These are phyloP conservation scores for Tillus elongatus DNA, from an alignment of 2,888 invertebrate genomes.

Conservation along the genomic window DNA sequence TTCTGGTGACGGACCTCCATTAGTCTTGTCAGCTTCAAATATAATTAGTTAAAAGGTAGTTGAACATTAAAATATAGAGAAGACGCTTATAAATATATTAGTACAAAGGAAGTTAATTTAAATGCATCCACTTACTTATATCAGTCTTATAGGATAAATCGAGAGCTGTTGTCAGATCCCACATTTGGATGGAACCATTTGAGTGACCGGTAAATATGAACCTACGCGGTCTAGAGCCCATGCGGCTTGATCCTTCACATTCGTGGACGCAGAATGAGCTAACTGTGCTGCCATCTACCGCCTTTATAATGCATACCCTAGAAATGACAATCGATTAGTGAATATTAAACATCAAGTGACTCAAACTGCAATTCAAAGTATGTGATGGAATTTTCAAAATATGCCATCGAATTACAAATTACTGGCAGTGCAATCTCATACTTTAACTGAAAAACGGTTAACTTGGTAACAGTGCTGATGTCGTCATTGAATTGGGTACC, in stretches of 20 bases:
- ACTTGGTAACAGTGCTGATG: too few species aligned
- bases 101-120: too few species aligned
- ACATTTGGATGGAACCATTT: conserved; percentile 92
- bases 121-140: conserved; percentile 43
- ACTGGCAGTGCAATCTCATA: too few species aligned
- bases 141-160: conserved; percentile 57
- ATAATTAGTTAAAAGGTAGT: conserved; percentile 12
- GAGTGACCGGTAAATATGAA: conserved; percentile 88
- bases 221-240: conserved; percentile 79
- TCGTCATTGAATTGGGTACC: too few species aligned
- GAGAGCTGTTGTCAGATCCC: conserved; percentile 94
- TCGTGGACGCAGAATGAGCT: conserved; percentile 96
- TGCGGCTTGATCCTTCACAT: conserved; percentile 91
- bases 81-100: too few species aligned
- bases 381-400: too few species aligned
- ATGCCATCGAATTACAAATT: too few species aligned
- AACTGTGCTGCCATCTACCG: conserved; percentile 88
- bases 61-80: conserved; percentile 5
- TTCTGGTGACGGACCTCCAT: conserved; percentile 87
- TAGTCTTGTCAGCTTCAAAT: conserved; percentile 47
- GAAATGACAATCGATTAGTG: too few species aligned
- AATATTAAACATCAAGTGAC: too few species aligned
- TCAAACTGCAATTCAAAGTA: too few species aligned
- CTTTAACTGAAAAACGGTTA: too few species aligned
- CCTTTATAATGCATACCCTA: conserved; percentile 90